phyloP scores from a whole-genome alignment of 2,888 invertebrate species.

The Chrysomela aeneicollis region DNA sequence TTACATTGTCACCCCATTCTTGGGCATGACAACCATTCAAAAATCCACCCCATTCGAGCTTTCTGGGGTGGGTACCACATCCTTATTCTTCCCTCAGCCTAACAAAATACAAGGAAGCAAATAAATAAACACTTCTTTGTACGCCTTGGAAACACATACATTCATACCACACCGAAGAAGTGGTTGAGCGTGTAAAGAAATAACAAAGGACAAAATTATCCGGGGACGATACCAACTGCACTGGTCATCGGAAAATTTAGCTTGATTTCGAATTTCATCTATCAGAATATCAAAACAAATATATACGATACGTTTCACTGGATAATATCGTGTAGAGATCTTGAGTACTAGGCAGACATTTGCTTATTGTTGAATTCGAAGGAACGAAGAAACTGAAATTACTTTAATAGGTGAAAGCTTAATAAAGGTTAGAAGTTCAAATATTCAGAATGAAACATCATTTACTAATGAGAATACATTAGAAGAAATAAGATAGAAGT shows the following conservation, averaged over 20 bases:
- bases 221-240: conserved; percentile 2
- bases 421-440: no score
- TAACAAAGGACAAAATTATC: conserved; percentile 10
- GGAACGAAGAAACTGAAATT: no score
- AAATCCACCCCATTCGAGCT: background rate
- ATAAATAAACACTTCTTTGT: conserved; percentile 30
- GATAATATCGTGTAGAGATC: no score
- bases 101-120: conserved; percentile 12
- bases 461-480: no score
- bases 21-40: background rate
- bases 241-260: background rate
- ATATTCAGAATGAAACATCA: no score
- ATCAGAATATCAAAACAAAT: background rate
- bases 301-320: no score
- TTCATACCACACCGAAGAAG: background rate
- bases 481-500: no score
- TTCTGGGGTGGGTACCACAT: conserved; percentile 8
- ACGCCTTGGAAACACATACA: conserved; percentile 14
- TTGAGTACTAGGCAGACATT: no score
- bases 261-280: no score
- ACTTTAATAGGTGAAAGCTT: no score
- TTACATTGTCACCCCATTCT: background rate
- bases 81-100: conserved; percentile 8
- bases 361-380: no score
- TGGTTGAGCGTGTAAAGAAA: conserved; percentile 8